Evolutionary conservation across 2,113 vertebrate species (phyloP), one percentile per base, ranked within the genome.

Genomic region (Clinocottus analis): DNA sequence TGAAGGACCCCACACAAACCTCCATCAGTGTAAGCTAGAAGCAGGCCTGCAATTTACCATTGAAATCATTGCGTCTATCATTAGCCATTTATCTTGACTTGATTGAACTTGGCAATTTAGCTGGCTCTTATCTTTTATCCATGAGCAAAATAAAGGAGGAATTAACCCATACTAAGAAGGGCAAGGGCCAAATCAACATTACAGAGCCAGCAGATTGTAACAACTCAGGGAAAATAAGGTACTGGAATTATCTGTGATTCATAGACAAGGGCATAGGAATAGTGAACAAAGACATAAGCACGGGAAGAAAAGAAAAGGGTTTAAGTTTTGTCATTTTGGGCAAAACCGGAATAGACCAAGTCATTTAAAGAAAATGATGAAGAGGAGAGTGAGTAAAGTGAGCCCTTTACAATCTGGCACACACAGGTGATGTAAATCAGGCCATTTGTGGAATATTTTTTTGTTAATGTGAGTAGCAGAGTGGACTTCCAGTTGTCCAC

Each of bases 21-120:
- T 64, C 49, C 58, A 47, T 73, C 31, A 33, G 56, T 47, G 51
- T 10, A 10, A 68, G 21, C 35, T 56, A 23, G 59, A 69, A 47
- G 23, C 14, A 0, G 8, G 62, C 41, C 29, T 59, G 31, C 58
- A 2, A 21, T 75, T 67, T 71, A 64, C 39, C 29, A 64, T 5
- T 29, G 25, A 56, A 81, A 71, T 75, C 55, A 58, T 16, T 75
- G 60, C 31, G 47, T 84, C 55, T 72, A 39, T 59, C 65, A 69
- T 77, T 75, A 65, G 62, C 69, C 41, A 67, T 80, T 75, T 59
- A 76, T 79, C 51, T 80, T 61, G 69, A 59, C 49, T 80, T 61
- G 65, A 74, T 56, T 77, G 23, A 75, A 82, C 65, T 77, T 80
- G 72, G 47, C 37, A 61, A 77, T 84, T 82, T 72, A 66, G 63